phyloP scores from a whole-genome alignment of 2,888 invertebrate genomes.

The Drepanosiphum platanoidis region DNA sequence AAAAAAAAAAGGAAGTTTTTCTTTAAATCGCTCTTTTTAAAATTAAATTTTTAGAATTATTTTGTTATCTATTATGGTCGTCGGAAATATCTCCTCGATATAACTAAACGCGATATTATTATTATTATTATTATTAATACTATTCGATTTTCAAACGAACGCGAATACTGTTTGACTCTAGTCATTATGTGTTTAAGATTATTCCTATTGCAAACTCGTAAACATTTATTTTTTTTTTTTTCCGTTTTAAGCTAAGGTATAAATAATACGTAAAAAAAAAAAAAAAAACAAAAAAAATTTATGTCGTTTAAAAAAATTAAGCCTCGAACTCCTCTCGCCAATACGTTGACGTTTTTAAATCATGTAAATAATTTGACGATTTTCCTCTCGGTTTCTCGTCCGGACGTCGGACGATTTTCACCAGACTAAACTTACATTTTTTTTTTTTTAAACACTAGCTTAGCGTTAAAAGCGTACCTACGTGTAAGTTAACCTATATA shows the following conservation, averaged over 20 bases:
- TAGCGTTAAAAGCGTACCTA: conserved; percentile 55
- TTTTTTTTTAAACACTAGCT: conserved; percentile 27
- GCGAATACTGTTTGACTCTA: conserved; percentile 18
- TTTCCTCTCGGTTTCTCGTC: not conserved
- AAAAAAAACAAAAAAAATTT: too few relatives aligned
- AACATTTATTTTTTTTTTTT: not conserved
- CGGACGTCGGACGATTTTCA: not conserved
- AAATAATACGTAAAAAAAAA: not conserved
- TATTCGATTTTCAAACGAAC: not conserved
- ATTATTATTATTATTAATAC: not conserved
- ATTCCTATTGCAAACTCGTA: not conserved
- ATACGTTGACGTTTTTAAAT: not conserved
- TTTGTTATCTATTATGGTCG: conserved; percentile 47
- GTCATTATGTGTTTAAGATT: conserved; percentile 26
- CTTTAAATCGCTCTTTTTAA: conserved; percentile 10
- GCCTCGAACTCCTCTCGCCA: not conserved
- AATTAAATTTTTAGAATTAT: conserved; percentile 29
- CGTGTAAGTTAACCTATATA: conserved; percentile 34
- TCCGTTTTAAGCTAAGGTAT: not conserved
- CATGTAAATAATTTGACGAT: not conserved
- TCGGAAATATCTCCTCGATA: not conserved
- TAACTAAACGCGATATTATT: not conserved
- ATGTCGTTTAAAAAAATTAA: not conserved
- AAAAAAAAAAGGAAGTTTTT: too few relatives aligned
- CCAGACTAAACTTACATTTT: conserved; percentile 16